Conservation (phyloP, 92 coral and sea anemone species). For the Phenganax stokvisi region DNA sequence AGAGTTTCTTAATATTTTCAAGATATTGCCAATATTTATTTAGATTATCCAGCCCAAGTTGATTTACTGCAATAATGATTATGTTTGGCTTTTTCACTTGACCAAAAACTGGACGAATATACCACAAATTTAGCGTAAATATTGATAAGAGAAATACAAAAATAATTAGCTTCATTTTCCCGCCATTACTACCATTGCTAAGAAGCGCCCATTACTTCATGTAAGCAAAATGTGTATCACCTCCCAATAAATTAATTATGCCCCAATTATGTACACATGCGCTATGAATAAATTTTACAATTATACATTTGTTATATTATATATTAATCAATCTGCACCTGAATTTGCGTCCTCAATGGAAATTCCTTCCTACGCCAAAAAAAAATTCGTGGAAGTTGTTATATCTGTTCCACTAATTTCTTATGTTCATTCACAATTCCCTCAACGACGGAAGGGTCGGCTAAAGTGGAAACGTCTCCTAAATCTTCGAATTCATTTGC, state of each 20-base stretch:
- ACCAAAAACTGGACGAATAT: neutral
- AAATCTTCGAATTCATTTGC: constrained; percentile 81
- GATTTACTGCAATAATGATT: constrained; percentile 19
- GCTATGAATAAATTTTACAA: too few relatives aligned
- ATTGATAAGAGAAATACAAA: neutral
- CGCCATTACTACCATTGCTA: neutral
- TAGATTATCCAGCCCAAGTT: constrained; percentile 13
- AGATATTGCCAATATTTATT: neutral
- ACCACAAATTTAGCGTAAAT: neutral
- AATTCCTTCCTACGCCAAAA: neutral
- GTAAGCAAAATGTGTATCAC: neutral
- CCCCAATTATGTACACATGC: too few relatives aligned
- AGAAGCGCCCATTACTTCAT: constrained; percentile 5
- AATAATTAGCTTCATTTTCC: neutral
- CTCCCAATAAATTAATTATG: too few relatives aligned
- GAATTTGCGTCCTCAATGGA: neutral
- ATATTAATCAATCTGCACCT: neutral
- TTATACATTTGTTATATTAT: neutral
- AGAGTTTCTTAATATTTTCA: constrained; percentile 54
- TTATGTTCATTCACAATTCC: constrained; percentile 73
- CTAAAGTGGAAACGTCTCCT: constrained; percentile 90
- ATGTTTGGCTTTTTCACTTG: constrained; percentile 8
- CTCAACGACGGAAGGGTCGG: constrained; percentile 93
- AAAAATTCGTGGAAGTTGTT: neutral
- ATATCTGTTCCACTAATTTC: constrained; percentile 37